Evolutionary conservation across 2,888 invertebrate genomes (phyloP).

Genomic region (Cheilosia pagana): DNA sequence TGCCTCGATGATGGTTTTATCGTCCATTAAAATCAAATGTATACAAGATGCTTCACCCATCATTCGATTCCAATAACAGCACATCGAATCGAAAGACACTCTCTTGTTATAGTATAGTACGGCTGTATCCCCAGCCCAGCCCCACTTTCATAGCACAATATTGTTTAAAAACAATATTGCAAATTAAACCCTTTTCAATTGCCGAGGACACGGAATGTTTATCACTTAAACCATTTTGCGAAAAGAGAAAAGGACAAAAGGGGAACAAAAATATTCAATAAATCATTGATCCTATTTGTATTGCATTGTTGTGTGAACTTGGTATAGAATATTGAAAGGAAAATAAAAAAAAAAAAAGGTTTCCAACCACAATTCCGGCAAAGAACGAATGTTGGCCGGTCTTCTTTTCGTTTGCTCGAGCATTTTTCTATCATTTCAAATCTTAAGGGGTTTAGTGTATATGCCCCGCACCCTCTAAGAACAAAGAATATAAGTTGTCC

Average conservation of each 20-base stretch:
- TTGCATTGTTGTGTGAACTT: slow-evolving; percentile 70
- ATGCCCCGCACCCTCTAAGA: slow-evolving; percentile 38
- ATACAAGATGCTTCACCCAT: slow-evolving; percentile 24
- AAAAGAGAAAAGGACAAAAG: slow-evolving; percentile 53
- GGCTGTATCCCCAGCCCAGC: neutral
- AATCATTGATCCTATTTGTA: slow-evolving; percentile 76
- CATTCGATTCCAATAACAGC: slow-evolving; percentile 43
- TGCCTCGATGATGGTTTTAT: slow-evolving; percentile 6
- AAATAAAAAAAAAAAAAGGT: neutral
- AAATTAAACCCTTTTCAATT: slow-evolving; percentile 74
- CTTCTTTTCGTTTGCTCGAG: slow-evolving; percentile 16
- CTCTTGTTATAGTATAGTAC: slow-evolving; percentile 1
- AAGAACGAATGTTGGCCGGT: slow-evolving; percentile 16
- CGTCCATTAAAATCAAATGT: slow-evolving; percentile 31
- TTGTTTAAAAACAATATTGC: slow-evolving; percentile 66
- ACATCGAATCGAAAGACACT: slow-evolving; percentile 40
- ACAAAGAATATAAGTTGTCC: slow-evolving; percentile 62
- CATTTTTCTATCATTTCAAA: slow-evolving; percentile 31
- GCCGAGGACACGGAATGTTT: slow-evolving; percentile 68
- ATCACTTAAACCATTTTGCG: slow-evolving; percentile 57
- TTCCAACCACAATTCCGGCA: slow-evolving; percentile 33
- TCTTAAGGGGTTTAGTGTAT: slow-evolving; percentile 35
- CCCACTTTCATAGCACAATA: slow-evolving; percentile 47
- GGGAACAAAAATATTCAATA: slow-evolving; percentile 75
- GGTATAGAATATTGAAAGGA: slow-evolving; percentile 19